These are phyloP conservation scores for Phymastichus coffea DNA, from an alignment of 1,140 invertebrate species.

Conservation along the genomic window DNA sequence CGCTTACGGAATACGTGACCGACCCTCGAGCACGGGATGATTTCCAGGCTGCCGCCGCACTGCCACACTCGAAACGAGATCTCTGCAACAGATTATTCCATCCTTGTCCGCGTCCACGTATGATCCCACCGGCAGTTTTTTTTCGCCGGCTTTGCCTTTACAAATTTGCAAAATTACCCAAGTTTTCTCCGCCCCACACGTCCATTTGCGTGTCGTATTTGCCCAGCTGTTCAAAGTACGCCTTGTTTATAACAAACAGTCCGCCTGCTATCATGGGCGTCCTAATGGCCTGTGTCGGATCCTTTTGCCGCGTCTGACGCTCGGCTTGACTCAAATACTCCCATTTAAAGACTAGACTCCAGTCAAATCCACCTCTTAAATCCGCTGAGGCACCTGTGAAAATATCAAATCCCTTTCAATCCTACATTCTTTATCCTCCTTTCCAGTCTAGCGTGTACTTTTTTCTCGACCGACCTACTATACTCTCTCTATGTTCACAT, in stretches of 20 bases:
- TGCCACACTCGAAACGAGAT: constrained; percentile 89
- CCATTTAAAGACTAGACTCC: constrained; percentile 96
- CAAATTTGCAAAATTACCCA: constrained; percentile 57
- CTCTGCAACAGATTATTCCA: constrained; percentile 59
- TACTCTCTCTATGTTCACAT: no score
- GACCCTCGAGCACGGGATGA: constrained; percentile 89
- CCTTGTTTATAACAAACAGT: constrained; percentile 88
- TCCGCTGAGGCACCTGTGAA: constrained; percentile 76
- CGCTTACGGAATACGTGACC: constrained; percentile 92
- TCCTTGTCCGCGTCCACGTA: no score
- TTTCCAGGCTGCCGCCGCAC: constrained; percentile 91
- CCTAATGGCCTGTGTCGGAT: constrained; percentile 77
- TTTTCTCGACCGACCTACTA: neutral
- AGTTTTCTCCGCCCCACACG: constrained; percentile 90
- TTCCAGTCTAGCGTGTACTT: neutral
- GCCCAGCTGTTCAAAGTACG: constrained; percentile 91
- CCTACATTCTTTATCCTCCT: constrained; percentile 3
- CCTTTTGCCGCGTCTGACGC: constrained; percentile 73
- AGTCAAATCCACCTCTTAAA: constrained; percentile 93
- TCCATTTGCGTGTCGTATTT: constrained; percentile 98
- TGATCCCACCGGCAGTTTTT: neutral
- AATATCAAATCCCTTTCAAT: neutral
- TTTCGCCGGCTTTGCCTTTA: no score
- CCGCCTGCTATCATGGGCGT: constrained; percentile 96
- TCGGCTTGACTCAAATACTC: constrained; percentile 88